phyloP scores from a whole-genome alignment of 2,888 invertebrate species.

The Mesorhabditis belari region DNA sequence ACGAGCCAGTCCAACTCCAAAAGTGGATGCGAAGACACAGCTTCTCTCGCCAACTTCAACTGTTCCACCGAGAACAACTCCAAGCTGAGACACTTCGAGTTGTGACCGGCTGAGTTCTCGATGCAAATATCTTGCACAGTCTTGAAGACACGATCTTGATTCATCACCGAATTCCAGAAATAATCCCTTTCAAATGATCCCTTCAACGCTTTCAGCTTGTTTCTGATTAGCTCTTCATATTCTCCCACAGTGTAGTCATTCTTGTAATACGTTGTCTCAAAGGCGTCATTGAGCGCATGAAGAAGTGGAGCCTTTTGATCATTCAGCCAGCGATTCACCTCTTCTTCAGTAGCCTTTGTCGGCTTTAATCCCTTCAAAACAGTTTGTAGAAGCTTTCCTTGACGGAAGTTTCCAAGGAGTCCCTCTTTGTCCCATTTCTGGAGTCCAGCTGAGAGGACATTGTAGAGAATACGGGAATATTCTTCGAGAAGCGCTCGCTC shows the following conservation, averaged over 20 bases:
- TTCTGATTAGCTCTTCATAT: constrained; percentile 16
- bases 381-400: constrained; percentile 31
- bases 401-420: constrained; percentile 28
- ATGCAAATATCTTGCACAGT: constrained; percentile 47
- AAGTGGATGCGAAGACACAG: constrained; percentile 47
- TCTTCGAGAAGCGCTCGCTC: constrained; percentile 21
- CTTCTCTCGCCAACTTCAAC: constrained; percentile 37
- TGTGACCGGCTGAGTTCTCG: constrained; percentile 52
- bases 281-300: constrained; percentile 31
- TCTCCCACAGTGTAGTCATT: constrained; percentile 8
- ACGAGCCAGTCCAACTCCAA: constrained; percentile 31
- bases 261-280: constrained; percentile 10
- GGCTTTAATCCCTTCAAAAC: constrained; percentile 14
- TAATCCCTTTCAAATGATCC: constrained; percentile 46
- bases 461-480: constrained; percentile 33
- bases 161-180: constrained; percentile 42
- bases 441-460: constrained; percentile 30
- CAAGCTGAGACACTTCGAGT: constrained; percentile 39
- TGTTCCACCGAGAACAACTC: constrained; percentile 46
- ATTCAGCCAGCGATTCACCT: constrained; percentile 23
- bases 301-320: constrained; percentile 45
- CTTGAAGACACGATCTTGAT: constrained; percentile 45
- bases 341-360: constrained; percentile 9
- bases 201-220: constrained; percentile 17
- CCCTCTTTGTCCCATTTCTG: constrained; percentile 37